These are phyloP conservation scores for Drosophila subquinaria DNA, from an alignment of 2,888 invertebrate genomes.

Conservation along the genomic window DNA sequence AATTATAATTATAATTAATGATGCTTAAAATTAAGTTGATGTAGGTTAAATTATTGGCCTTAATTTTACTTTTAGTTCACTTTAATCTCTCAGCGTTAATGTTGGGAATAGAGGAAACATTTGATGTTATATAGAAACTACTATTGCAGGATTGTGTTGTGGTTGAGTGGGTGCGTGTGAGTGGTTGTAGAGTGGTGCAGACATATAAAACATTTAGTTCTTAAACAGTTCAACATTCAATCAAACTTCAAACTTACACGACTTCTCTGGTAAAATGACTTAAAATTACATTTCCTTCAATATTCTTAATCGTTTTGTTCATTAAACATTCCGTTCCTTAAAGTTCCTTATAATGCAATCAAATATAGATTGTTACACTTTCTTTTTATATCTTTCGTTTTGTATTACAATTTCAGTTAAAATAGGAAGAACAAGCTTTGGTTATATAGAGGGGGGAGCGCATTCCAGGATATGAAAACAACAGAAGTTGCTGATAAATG, in stretches of 20 bases:
- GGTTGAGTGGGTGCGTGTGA: slow-evolving; percentile 1
- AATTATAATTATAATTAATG: slow-evolving; percentile 50
- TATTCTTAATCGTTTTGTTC: slow-evolving; percentile 16
- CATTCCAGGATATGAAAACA: slow-evolving; percentile 16
- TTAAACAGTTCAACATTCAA: slow-evolving; percentile 33
- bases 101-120: slow-evolving; percentile 43
- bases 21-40: slow-evolving; percentile 47
- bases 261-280: slow-evolving; percentile 26
- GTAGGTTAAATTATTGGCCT: slow-evolving; percentile 56
- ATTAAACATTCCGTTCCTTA: slow-evolving; percentile 10
- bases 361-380: slow-evolving; percentile 8
- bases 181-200: slow-evolving; percentile 25
- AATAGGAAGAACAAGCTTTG: slow-evolving; percentile 76
- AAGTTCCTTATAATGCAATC: slow-evolving; percentile 9
- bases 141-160: slow-evolving; percentile 62
- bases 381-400: slow-evolving; percentile 5
- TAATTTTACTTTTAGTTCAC: slow-evolving; percentile 36
- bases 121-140: slow-evolving; percentile 64
- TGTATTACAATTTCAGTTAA: slow-evolving; percentile 52
- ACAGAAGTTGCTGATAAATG: slow-evolving; percentile 17
- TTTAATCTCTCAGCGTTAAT: slow-evolving; percentile 62
- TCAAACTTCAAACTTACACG: slow-evolving; percentile 22
- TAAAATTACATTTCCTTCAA: slow-evolving; percentile 17
- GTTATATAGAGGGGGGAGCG: slow-evolving; percentile 49
- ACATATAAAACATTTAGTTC: slow-evolving; percentile 42